Percentiles rank a stretch among this genome's conserved stretches.
phyloP scores from a whole-genome alignment of 2,888 invertebrate genomes.

The Autographa pulchrina region DNA sequence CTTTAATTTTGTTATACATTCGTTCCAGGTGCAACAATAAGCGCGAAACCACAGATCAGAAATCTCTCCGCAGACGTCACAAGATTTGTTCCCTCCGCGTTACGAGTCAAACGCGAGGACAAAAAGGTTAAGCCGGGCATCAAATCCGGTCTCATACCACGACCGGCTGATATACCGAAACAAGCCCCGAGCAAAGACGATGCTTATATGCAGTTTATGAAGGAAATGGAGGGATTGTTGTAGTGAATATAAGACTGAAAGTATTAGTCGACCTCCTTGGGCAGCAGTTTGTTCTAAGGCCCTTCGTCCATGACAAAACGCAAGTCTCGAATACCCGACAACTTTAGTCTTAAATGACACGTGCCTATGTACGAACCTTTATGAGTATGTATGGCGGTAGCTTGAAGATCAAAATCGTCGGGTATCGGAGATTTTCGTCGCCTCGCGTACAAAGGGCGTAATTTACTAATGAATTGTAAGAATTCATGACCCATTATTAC shows the following conservation, averaged over 20 bases:
- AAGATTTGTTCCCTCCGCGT: constrained; percentile 97
- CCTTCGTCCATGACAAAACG: too few species aligned
- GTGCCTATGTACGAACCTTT: too few species aligned
- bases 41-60: constrained; percentile 98
- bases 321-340: too few species aligned
- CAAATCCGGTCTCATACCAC: constrained; percentile 85
- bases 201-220: constrained; percentile 99
- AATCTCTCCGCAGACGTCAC: constrained; percentile 98
- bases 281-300: neutral
- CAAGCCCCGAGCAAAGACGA: constrained; percentile 96
- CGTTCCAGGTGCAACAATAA: constrained; percentile 93
- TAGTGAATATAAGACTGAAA: constrained; percentile 76
- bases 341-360: too few species aligned
- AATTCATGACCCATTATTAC: neutral
- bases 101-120: constrained; percentile 97
- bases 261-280: neutral
- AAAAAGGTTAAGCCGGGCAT: constrained; percentile 90
- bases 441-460: too few species aligned
- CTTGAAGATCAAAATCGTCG: too few species aligned
- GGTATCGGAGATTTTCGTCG: too few species aligned
- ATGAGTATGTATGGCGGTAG: too few species aligned
- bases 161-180: constrained; percentile 86
- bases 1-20: constrained; percentile 1
- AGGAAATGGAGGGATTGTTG: constrained; percentile 98
- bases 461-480: too few species aligned